These are phyloP conservation scores for Zelleria hepariella DNA, from an alignment of 2,888 invertebrate genomes.

Conservation along the genomic window DNA sequence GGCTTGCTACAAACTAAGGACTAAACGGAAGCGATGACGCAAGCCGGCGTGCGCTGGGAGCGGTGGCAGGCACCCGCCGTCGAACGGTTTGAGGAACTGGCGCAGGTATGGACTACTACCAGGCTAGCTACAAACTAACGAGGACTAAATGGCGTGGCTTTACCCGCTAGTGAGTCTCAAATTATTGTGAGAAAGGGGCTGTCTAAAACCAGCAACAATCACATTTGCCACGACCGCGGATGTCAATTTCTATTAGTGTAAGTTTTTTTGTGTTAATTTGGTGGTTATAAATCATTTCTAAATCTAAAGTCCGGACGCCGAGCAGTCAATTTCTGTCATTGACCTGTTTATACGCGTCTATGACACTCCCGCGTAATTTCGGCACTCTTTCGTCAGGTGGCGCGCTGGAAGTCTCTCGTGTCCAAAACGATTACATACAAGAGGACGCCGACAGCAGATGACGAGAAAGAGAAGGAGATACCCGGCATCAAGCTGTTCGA, in stretches of 20 bases:
- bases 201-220: too few species aligned
- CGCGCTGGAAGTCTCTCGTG: slow-evolving; percentile 84
- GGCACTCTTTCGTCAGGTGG: slow-evolving; percentile 51
- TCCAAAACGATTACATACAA: slow-evolving; percentile 83
- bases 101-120: slow-evolving; percentile 72
- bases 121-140: too few species aligned
- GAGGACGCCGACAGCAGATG: slow-evolving; percentile 50
- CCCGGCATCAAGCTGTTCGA: slow-evolving; percentile 85
- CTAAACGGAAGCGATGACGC: slow-evolving; percentile 26
- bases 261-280: too few species aligned
- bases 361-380: not conserved
- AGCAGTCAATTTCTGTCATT: not conserved
- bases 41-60: slow-evolving; percentile 46
- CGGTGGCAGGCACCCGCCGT: slow-evolving; percentile 76
- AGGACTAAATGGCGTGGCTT: slow-evolving; percentile 14
- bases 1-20: too few species aligned
- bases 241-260: too few species aligned
- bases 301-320: not conserved
- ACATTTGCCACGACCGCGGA: too few species aligned
- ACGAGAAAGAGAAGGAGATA: slow-evolving; percentile 79
- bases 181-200: too few species aligned
- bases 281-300: too few species aligned
- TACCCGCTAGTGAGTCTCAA: too few species aligned
- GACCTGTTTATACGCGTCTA: not conserved
- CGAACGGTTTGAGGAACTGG: slow-evolving; percentile 78